Percentiles rank a stretch among this genome's conserved stretches.
phyloP scores from a whole-genome alignment of 2,888 invertebrate species.

The Drosophila ezoana region DNA sequence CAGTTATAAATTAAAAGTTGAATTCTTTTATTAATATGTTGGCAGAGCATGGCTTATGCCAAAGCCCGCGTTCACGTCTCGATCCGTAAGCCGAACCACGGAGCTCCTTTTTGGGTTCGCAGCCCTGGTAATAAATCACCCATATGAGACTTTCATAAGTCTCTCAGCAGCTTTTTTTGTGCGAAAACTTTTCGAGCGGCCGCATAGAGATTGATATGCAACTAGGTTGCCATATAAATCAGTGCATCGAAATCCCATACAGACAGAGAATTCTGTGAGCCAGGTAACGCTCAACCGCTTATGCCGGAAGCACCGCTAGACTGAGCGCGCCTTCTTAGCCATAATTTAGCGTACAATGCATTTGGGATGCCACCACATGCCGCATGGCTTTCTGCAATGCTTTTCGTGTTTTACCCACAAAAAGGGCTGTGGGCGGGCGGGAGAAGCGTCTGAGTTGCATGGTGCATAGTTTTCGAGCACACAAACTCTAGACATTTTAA shows the following conservation, averaged over 20 bases:
- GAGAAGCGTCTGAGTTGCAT: not conserved
- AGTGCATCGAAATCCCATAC: conserved; percentile 6
- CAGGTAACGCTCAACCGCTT: conserved; percentile 13
- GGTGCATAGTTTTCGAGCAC: conserved; percentile 31
- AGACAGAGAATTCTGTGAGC: conserved; percentile 10
- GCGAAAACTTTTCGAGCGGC: not conserved
- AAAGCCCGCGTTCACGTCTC: too few species aligned
- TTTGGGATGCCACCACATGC: conserved; percentile 7
- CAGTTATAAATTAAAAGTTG: too few species aligned
- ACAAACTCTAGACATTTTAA: conserved; percentile 49
- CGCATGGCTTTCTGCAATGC: conserved; percentile 13
- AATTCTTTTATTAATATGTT: too few species aligned
- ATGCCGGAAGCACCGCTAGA: not conserved
- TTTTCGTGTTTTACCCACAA: conserved; percentile 9
- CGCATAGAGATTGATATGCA: conserved; percentile 21
- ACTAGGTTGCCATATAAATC: conserved; percentile 22
- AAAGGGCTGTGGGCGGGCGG: not conserved
- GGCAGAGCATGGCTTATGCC: too few species aligned
- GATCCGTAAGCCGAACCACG: too few species aligned
- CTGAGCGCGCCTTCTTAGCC: conserved; percentile 34
- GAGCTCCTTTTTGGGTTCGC: too few species aligned
- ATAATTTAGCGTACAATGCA: conserved; percentile 45
- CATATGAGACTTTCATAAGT: not conserved
- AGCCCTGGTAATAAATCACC: not conserved
- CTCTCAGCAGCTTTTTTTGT: not conserved